phyloP scores from a whole-genome alignment of 2,888 invertebrate species.

The Diplolepis rosae region DNA sequence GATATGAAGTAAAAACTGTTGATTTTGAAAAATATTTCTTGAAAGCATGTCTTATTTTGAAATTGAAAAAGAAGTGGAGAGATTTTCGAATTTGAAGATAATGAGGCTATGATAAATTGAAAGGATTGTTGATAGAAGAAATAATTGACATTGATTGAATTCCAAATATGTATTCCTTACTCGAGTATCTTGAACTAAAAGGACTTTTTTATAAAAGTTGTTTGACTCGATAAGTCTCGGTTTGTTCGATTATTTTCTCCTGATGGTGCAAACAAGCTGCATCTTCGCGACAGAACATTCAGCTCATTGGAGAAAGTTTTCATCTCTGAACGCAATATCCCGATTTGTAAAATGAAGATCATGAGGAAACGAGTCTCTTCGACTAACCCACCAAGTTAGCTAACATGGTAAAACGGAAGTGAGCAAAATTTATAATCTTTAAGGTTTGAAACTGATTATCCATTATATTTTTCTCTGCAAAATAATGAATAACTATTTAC shows the following conservation, averaged over 20 bases:
- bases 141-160: too few relatives aligned
- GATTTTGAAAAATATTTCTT: too few relatives aligned
- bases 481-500: too few relatives aligned
- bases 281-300: conserved; percentile 42
- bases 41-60: too few relatives aligned
- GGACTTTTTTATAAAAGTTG: conserved; percentile 40
- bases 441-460: background rate
- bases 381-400: conserved; percentile 44
- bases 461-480: background rate
- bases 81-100: too few relatives aligned
- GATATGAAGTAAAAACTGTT: too few relatives aligned
- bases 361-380: conserved; percentile 37
- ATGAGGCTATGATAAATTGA: too few relatives aligned
- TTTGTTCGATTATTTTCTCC: conserved; percentile 51
- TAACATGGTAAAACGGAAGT: conserved; percentile 28
- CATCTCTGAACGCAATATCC: conserved; percentile 39
- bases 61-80: too few relatives aligned
- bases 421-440: background rate
- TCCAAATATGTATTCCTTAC: conserved; percentile 2
- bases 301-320: conserved; percentile 51
- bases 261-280: conserved; percentile 40
- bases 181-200: conserved; percentile 4
- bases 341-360: conserved; percentile 39
- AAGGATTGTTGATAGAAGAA: too few relatives aligned
- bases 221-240: conserved; percentile 44